Evolutionary conservation across 2,113 vertebrate species (phyloP).

Genomic region (Anarrhichthys ocellatus): DNA sequence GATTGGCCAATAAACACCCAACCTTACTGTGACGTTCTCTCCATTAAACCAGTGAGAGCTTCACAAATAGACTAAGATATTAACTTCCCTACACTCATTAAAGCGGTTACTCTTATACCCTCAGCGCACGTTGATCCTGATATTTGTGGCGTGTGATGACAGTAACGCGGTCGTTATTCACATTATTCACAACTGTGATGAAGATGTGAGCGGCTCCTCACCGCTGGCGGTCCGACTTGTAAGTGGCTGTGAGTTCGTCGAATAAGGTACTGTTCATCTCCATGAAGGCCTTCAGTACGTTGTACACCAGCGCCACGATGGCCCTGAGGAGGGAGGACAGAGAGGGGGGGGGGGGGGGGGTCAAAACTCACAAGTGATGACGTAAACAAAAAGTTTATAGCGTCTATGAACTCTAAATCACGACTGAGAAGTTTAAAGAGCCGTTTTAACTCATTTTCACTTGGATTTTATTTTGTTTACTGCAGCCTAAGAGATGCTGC

Average conservation of each 20-base stretch:
- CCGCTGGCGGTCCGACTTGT: conserved; percentile 99
- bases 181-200: too few relatives aligned
- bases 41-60: neutral
- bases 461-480: neutral
- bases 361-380: neutral
- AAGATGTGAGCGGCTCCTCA: conserved; percentile 76
- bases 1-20: too few relatives aligned
- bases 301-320: conserved; percentile 98
- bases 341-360: neutral
- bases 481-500: too few relatives aligned
- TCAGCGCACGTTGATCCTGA: too few relatives aligned
- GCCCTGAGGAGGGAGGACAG: conserved; percentile 83
- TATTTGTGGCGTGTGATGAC: neutral
- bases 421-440: neutral
- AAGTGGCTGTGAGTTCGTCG: conserved; percentile 98
- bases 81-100: too few relatives aligned
- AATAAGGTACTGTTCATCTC: conserved; percentile 99
- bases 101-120: too few relatives aligned
- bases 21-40: too few relatives aligned
- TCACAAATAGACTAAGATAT: too few relatives aligned
- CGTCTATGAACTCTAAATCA: neutral
- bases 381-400: neutral
- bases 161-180: too few relatives aligned
- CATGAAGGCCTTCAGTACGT: conserved; percentile 99
- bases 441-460: too few relatives aligned